A percentile compares a stretch with the other conserved stretches of the same genome.
Evolutionary conservation across 2,113 vertebrate genomes (phyloP).

Genomic region (Conger conger): DNA sequence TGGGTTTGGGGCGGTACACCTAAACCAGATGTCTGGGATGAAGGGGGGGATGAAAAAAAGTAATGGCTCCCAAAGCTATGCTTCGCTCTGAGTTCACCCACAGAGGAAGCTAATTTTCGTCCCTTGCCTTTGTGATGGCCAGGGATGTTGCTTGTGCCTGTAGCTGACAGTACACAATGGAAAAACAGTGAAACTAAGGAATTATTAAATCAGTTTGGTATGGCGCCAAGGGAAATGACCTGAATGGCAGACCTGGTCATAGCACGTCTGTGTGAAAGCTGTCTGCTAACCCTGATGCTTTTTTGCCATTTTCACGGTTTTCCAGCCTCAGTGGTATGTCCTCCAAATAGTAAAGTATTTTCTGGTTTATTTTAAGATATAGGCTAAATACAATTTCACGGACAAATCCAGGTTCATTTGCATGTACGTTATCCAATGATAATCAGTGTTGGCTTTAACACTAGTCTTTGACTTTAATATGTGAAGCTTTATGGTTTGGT

Average conservation of each 20-base stretch:
- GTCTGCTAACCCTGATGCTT: background rate
- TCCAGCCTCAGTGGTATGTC: background rate
- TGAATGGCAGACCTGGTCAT: slow-evolving; percentile 7
- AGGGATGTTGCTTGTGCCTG: slow-evolving; percentile 6
- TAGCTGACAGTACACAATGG: slow-evolving; percentile 13
- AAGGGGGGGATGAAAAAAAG: slow-evolving; percentile 28
- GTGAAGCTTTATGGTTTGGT: too few species aligned
- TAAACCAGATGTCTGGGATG: slow-evolving; percentile 49
- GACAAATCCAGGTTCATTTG: background rate
- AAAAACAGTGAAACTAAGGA: slow-evolving; percentile 45
- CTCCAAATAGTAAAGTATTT: background rate
- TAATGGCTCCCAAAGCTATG: slow-evolving; percentile 39
- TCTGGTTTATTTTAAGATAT: background rate
- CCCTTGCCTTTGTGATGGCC: slow-evolving; percentile 45
- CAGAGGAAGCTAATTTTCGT: slow-evolving; percentile 46
- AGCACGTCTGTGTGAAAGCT: background rate
- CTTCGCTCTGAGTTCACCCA: slow-evolving; percentile 36
- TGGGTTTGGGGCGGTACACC: slow-evolving; percentile 24
- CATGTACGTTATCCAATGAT: background rate
- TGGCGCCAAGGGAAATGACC: slow-evolving; percentile 22
- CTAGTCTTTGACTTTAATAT: background rate
- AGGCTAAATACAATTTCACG: too few species aligned
- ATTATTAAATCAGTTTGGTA: slow-evolving; percentile 44
- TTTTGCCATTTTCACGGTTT: background rate
- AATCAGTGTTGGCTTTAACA: background rate